Evolutionary conservation across 2,113 vertebrate genomes (phyloP).

Genomic region (Octodon degus): DNA sequence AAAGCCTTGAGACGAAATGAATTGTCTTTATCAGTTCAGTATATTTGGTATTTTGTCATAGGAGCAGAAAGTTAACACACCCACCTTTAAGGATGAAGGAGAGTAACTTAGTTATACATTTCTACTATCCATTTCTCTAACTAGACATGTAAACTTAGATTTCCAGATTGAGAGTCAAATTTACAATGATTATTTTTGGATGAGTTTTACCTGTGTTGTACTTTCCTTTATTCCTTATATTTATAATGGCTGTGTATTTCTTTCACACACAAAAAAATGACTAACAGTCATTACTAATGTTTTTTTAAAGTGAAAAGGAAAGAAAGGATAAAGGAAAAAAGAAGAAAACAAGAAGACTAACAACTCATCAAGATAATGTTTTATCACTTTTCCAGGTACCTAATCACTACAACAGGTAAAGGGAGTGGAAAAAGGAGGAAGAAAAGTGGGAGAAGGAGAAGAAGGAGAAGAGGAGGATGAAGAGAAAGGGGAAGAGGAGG

Average conservation of each 20-base stretch:
- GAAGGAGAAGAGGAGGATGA: background rate
- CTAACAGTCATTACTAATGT: background rate
- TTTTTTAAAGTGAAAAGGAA: background rate
- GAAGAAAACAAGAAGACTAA: background rate
- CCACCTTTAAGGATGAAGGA: background rate
- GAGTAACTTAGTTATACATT: slow-evolving; percentile 13
- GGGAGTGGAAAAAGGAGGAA: background rate
- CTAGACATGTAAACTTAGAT: background rate
- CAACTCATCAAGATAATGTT: background rate
- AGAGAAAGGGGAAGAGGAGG: background rate
- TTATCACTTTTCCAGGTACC: slow-evolving; percentile 15
- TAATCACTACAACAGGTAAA: background rate
- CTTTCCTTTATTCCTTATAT: background rate
- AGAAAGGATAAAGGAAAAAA: background rate
- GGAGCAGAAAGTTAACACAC: background rate
- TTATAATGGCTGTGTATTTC: background rate
- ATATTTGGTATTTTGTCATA: background rate
- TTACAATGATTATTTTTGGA: slow-evolving; percentile 13
- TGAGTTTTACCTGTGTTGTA: background rate
- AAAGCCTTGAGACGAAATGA: background rate
- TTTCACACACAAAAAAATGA: slow-evolving; percentile 38
- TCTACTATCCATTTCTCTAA: background rate
- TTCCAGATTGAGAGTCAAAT: slow-evolving; percentile 3
- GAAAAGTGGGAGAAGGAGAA: background rate
- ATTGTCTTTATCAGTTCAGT: background rate